phyloP scores from a whole-genome alignment of 1,140 invertebrate species.

The Varroa destructor region DNA sequence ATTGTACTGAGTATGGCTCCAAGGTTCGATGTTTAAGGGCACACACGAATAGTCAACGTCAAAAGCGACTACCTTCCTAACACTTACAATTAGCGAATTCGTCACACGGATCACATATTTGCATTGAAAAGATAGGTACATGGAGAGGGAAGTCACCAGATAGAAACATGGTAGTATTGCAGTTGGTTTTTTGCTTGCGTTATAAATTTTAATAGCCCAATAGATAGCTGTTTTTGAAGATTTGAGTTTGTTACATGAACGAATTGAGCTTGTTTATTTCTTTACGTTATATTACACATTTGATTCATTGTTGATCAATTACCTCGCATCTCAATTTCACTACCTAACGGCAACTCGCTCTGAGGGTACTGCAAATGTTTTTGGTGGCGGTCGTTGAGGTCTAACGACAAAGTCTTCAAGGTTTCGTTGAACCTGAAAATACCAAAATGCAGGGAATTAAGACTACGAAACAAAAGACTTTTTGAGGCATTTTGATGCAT shows the following conservation, averaged over 20 bases:
- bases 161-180: too few species aligned
- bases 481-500: too few species aligned
- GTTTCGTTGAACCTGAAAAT: background rate
- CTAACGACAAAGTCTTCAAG: background rate
- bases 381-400: conserved; percentile 9
- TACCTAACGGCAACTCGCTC: background rate
- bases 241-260: background rate
- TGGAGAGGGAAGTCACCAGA: too few species aligned
- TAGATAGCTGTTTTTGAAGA: background rate
- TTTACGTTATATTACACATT: background rate
- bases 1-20: too few species aligned
- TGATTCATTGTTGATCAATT: background rate
- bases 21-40: too few species aligned
- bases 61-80: too few species aligned
- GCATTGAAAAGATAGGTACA: too few species aligned
- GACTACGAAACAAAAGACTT: background rate
- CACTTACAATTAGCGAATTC: too few species aligned
- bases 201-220: too few species aligned
- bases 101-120: too few species aligned
- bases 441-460: background rate
- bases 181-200: too few species aligned
- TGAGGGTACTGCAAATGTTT: background rate
- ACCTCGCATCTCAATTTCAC: background rate
- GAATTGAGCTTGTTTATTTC: background rate
- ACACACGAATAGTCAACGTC: too few species aligned